Evolutionary conservation across 2,113 vertebrate genomes (phyloP).

Genomic region (Upupa epops): DNA sequence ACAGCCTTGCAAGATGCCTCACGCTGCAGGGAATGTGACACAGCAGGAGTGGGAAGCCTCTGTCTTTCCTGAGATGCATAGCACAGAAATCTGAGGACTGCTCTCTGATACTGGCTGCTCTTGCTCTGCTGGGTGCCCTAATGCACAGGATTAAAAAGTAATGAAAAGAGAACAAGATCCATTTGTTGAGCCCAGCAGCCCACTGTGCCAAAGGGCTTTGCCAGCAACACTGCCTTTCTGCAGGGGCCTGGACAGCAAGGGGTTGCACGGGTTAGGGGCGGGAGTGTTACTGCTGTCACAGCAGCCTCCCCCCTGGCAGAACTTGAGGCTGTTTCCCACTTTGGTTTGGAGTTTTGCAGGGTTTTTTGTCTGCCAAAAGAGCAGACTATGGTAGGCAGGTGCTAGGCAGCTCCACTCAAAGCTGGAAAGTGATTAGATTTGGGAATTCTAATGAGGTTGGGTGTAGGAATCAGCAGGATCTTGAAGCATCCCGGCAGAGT

Average conservation of each 20-base stretch:
- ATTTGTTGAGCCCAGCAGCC: background rate
- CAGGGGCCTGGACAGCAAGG: background rate
- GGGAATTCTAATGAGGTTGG: background rate
- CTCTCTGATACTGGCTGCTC: background rate
- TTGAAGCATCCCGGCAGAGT: background rate
- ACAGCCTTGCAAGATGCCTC: fast-evolving
- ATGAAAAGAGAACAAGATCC: background rate
- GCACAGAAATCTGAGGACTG: background rate
- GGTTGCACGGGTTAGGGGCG: background rate
- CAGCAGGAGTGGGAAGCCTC: background rate
- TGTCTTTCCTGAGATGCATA: background rate
- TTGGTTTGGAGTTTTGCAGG: background rate
- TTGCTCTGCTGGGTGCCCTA: background rate
- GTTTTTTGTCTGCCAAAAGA: background rate
- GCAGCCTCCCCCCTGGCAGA: too few relatives aligned
- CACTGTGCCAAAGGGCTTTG: fast-evolving
- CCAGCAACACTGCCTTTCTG: background rate
- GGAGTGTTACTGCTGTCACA: background rate
- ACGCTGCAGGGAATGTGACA: background rate
- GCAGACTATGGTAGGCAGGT: background rate
- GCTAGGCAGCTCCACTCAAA: background rate
- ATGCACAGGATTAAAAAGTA: background rate
- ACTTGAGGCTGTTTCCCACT: fast-evolving
- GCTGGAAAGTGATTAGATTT: background rate
- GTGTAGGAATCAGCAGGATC: slow-evolving; percentile 10